These are phyloP conservation scores for Rhamnusium bicolor DNA, from an alignment of 2,888 invertebrate genomes.

Conservation along the genomic window DNA sequence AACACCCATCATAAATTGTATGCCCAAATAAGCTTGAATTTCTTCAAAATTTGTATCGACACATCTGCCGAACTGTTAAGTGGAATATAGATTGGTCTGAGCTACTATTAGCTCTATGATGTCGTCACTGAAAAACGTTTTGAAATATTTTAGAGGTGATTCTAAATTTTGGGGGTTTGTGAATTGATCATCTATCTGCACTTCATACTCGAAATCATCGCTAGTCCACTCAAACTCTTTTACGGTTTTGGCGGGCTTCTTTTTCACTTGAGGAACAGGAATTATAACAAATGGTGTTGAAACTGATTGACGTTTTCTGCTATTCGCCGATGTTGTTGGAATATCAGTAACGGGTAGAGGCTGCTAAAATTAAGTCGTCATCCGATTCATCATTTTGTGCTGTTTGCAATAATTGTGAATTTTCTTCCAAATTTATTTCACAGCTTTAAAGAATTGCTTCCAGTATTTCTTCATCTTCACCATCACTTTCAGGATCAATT, in stretches of 20 bases:
- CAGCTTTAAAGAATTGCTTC: neutral
- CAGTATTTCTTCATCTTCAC: neutral
- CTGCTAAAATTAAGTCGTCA: neutral
- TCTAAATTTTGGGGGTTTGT: neutral
- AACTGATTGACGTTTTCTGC: neutral
- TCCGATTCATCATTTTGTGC: neutral
- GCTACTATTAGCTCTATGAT: slow-evolving; percentile 1
- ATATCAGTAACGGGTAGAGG: neutral
- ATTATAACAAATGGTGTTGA: no score
- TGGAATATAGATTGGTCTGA: neutral
- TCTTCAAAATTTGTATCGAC: neutral
- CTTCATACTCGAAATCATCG: neutral
- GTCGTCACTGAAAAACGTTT: neutral
- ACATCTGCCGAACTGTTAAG: neutral
- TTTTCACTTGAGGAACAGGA: neutral
- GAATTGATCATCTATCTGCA: neutral
- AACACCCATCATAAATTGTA: neutral
- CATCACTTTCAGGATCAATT: neutral
- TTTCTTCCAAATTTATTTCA: neutral
- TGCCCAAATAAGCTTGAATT: neutral
- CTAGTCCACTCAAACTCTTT: neutral
- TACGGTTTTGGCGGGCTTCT: neutral
- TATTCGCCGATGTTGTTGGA: neutral
- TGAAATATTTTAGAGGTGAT: neutral
- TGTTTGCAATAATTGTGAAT: neutral